These are phyloP conservation scores for Gymnarchus niloticus DNA, from an alignment of 2,113 vertebrate genomes.

Conservation along the genomic window DNA sequence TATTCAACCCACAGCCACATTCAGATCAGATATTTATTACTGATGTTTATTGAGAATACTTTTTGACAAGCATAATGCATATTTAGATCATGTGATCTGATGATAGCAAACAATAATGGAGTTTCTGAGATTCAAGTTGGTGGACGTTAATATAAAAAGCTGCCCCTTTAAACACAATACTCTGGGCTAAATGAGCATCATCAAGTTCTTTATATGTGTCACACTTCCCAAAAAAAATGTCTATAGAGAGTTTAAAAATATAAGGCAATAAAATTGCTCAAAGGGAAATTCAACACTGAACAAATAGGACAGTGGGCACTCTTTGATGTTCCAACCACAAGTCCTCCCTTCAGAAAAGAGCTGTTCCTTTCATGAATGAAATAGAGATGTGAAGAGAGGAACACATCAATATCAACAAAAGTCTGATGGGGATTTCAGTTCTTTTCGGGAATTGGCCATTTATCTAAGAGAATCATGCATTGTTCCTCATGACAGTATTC, in stretches of 20 bases:
- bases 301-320: background rate
- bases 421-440: background rate
- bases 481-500: background rate
- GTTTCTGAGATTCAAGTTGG: background rate
- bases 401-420: background rate
- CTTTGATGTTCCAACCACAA: background rate
- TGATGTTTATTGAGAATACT: background rate
- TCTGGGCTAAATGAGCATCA: background rate
- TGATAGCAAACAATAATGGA: background rate
- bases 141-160: background rate
- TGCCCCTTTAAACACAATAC: background rate
- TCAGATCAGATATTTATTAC: background rate
- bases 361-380: background rate
- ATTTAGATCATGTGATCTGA: background rate
- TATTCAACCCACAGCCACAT: background rate
- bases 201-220: background rate
- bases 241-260: conserved; percentile 8
- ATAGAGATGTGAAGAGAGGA: conserved; percentile 2
- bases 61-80: background rate
- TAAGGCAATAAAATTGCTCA: background rate
- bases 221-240: background rate
- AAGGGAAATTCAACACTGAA: background rate
- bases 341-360: background rate
- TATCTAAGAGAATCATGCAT: background rate
- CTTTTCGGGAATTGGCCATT: background rate